Evolutionary conservation across 1,140 invertebrate species (phyloP), one percentile per base, ranked within the genome.

Genomic region (Cydia amplana): DNA sequence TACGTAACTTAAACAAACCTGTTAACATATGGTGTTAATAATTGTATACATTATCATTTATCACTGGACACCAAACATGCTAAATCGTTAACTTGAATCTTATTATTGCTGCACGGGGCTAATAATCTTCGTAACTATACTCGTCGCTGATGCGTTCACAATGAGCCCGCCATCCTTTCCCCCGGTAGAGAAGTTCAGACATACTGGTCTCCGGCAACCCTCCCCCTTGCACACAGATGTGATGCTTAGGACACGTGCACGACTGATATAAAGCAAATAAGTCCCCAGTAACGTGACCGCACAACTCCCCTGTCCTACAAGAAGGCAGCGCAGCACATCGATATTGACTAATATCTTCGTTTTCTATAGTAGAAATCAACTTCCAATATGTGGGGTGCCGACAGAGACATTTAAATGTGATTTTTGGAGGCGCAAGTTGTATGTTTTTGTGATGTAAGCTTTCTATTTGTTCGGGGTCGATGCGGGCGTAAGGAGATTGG

Each of bases 251-350:
- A 77, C 95, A 96, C 16, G 93, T 89, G 77, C 95, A 95, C 16
- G 91, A 93, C 77, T 95, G 94, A 82, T 95, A 95, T 20, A 94
- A 92, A 16, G 95, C 94, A 73, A 93, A 94, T 2, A 94, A 83
- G 74, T 95, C 94, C 18, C 83, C 78, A 76, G 79, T 84, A 0
- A 93, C 88, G 40, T 91, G 87, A 0, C 91, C 91, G 60, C 91
- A 93, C 51, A 85, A 86, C 18, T 91, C 91, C 0, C 83, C 87
- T 0, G 85, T 80, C 74, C 82, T 85, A 72, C 91, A 93, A 0
- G 81, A 77, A 2, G 87, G 86, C 20, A 91, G 65, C 0, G 83
- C 85, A 0, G 82, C 67, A 63, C 91, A 93, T 65, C 78, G 81
- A 60, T 90, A 93, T 0, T 63, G 75, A 0, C 67, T 60, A 16